Conservation (phyloP, 1,140 invertebrate species). For the Microplitis demolitor region DNA sequence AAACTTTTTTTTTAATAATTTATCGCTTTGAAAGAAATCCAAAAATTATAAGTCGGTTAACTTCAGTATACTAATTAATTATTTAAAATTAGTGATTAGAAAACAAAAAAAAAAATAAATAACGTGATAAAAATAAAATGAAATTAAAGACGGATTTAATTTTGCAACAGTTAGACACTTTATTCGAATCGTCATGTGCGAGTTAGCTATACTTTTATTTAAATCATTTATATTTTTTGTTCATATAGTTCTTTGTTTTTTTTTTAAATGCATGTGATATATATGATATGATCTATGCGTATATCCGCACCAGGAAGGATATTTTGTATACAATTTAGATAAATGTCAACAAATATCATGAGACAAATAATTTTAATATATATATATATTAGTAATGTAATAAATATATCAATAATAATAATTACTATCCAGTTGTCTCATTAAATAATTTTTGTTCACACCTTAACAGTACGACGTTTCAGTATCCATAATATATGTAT, state of each 20-base stretch:
- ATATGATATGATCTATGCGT: slow-evolving; percentile 40
- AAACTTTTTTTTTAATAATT: too few species aligned
- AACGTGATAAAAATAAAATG: slow-evolving; percentile 9
- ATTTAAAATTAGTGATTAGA: too few species aligned
- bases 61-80: too few species aligned
- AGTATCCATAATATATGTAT: slow-evolving; percentile 18
- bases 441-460: slow-evolving; percentile 36
- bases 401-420: slow-evolving; percentile 13
- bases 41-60: too few species aligned
- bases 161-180: slow-evolving; percentile 58
- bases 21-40: too few species aligned
- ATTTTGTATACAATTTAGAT: slow-evolving; percentile 32
- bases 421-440: background rate
- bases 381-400: background rate
- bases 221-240: slow-evolving; percentile 21
- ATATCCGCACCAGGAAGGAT: slow-evolving; percentile 41
- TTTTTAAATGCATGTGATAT: slow-evolving; percentile 12
- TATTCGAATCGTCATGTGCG: slow-evolving; percentile 52
- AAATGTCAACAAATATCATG: slow-evolving; percentile 38
- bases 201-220: slow-evolving; percentile 34
- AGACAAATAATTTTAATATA: background rate
- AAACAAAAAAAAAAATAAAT: too few species aligned
- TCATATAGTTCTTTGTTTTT: slow-evolving; percentile 6
- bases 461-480: slow-evolving; percentile 33
- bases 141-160: slow-evolving; percentile 25